Evolutionary conservation across 2,888 invertebrate genomes (phyloP).

Genomic region (Gibbula magus): DNA sequence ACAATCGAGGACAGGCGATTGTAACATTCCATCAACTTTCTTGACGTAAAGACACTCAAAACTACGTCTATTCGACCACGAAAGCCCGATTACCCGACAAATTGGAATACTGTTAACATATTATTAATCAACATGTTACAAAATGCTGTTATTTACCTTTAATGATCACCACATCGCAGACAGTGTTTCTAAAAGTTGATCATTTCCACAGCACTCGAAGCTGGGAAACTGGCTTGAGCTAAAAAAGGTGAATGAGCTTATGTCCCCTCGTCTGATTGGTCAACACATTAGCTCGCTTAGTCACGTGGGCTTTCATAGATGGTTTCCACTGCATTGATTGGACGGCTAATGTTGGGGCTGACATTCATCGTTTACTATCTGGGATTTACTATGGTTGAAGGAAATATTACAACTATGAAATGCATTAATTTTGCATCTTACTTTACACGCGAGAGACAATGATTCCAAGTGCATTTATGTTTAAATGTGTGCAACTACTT

Average conservation of each 20-base stretch:
- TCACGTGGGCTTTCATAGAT: constrained; percentile 14
- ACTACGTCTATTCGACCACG: no score
- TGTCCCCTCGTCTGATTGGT: constrained; percentile 40
- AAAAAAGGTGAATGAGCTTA: constrained; percentile 73
- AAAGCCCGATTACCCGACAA: no score
- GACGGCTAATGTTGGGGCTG: constrained; percentile 11
- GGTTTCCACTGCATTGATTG: constrained; percentile 12
- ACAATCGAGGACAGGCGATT: constrained; percentile 8
- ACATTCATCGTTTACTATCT: constrained; percentile 38
- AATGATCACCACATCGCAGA: constrained; percentile 3
- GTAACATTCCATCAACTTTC: constrained; percentile 10
- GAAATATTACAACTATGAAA: neutral
- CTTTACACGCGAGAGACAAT: neutral
- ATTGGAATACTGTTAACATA: neutral
- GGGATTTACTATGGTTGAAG: constrained; percentile 26
- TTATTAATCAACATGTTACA: neutral
- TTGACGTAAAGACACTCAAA: neutral
- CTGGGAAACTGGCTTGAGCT: constrained; percentile 37
- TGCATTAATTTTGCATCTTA: neutral
- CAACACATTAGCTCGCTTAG: neutral
- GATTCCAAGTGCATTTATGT: neutral
- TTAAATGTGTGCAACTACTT: neutral
- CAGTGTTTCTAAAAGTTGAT: neutral
- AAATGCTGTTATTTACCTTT: constrained; percentile 12
- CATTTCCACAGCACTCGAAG: constrained; percentile 7